Percentiles rank a stretch among this genome's conserved stretches.
phyloP scores from a whole-genome alignment of 2,888 invertebrate species.

The Odontomyia ornata region DNA sequence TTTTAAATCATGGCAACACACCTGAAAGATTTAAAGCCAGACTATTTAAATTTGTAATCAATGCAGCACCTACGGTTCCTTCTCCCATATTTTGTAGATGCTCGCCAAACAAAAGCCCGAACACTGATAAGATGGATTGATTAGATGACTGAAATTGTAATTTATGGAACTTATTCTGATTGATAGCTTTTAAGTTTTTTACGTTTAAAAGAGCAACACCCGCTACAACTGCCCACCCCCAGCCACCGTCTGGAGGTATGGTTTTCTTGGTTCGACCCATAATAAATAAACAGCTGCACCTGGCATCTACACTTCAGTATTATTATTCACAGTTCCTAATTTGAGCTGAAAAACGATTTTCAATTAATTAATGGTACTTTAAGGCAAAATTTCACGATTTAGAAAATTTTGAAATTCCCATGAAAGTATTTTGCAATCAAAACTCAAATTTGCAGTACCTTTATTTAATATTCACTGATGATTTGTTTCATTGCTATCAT shows the following conservation, averaged over 20 bases:
- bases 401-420: no score
- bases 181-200: conserved; percentile 47
- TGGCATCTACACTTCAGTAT: no score
- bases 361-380: no score
- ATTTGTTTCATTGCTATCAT: no score
- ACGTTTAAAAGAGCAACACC: conserved; percentile 75
- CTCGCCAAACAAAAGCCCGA: conserved; percentile 75
- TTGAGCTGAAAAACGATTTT: no score
- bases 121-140: conserved; percentile 75
- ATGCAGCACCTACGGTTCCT: conserved; percentile 72
- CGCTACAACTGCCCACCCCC: conserved; percentile 77
- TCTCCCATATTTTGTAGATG: conserved; percentile 71
- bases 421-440: no score
- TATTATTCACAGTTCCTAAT: no score
- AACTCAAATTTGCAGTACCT: no score
- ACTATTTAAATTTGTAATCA: conserved; percentile 74
- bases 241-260: conserved; percentile 72
- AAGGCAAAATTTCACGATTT: no score
- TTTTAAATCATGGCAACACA: conserved; percentile 28
- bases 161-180: not conserved
- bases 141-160: conserved; percentile 70
- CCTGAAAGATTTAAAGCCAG: conserved; percentile 71
- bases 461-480: no score
- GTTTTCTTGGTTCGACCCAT: not conserved
- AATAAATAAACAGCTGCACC: no score